A percentile compares a stretch with the other conserved stretches of the same genome.
Evolutionary conservation across 2,888 invertebrate genomes (phyloP).

Genomic region (Eupsilia transversa): DNA sequence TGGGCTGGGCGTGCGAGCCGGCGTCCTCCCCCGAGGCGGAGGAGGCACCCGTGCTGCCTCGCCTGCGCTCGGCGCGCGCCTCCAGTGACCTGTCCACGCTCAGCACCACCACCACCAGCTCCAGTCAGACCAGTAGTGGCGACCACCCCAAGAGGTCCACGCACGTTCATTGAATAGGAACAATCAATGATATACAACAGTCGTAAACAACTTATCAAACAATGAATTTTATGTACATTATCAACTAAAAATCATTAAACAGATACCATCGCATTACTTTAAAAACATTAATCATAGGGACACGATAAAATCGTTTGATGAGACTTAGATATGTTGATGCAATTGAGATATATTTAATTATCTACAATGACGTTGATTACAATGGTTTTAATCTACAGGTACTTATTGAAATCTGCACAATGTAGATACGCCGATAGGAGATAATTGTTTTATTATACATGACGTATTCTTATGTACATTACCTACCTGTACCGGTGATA

Average conservation of each 20-base stretch:
- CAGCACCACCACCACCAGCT: conserved; percentile 88
- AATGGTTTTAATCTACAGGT: conserved; percentile 49
- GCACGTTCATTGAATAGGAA: conserved; percentile 31
- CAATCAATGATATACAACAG: conserved; percentile 50
- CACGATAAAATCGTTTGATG: conserved; percentile 47
- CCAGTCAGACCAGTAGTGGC: conserved; percentile 87
- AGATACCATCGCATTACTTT: conserved; percentile 34
- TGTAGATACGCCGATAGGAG: conserved; percentile 39
- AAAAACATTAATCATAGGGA: conserved; percentile 33
- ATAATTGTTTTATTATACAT: conserved; percentile 27
- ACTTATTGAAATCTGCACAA: conserved; percentile 42
- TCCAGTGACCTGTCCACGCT: conserved; percentile 88
- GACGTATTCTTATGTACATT: conserved; percentile 9
- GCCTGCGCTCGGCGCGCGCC: conserved; percentile 87
- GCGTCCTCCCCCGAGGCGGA: conserved; percentile 83
- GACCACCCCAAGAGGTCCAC: conserved; percentile 87
- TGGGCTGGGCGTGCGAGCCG: conserved; percentile 85
- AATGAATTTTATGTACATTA: conserved; percentile 13
- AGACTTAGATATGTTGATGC: conserved; percentile 44
- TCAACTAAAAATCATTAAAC: conserved; percentile 8
- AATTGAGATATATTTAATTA: conserved; percentile 42
- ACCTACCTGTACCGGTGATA: conserved; percentile 10
- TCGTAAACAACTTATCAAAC: conserved; percentile 28
- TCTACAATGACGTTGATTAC: conserved; percentile 53
- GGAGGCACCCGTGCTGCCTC: conserved; percentile 85